Percentiles rank a stretch among this genome's conserved stretches.
Evolutionary conservation across 2,888 invertebrate genomes (phyloP).

Genomic region (Trypoxylon attenuatum): DNA sequence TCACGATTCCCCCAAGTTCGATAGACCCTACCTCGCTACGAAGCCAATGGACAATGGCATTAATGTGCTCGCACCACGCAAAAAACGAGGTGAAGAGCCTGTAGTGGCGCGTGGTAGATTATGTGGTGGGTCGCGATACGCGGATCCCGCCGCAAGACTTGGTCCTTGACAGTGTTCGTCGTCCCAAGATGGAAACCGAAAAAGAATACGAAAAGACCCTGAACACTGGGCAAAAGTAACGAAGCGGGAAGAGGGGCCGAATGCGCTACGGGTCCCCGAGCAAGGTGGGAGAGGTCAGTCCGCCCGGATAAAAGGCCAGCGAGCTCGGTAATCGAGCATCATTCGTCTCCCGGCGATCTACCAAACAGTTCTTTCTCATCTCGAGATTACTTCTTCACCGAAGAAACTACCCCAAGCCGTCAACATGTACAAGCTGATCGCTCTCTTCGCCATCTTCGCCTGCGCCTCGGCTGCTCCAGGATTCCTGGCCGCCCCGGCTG

Average conservation of each 20-base stretch:
- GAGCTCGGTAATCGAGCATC: slow-evolving; percentile 44
- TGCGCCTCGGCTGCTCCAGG: slow-evolving; percentile 74
- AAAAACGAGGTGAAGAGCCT: slow-evolving; percentile 10
- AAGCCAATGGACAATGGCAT: too few species aligned
- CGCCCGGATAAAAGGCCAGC: slow-evolving; percentile 57
- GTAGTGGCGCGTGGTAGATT: slow-evolving; percentile 3
- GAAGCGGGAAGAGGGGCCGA: slow-evolving; percentile 2
- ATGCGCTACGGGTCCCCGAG: slow-evolving; percentile 6
- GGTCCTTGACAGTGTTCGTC: slow-evolving; percentile 43
- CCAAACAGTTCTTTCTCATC: neutral
- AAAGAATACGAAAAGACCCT: slow-evolving; percentile 28
- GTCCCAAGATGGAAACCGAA: slow-evolving; percentile 1
- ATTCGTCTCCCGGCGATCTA: slow-evolving; percentile 55
- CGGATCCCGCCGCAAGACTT: slow-evolving; percentile 11
- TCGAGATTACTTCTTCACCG: too few species aligned
- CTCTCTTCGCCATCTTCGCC: slow-evolving; percentile 64
- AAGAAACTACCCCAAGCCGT: slow-evolving; percentile 4
- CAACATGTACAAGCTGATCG: slow-evolving; percentile 64
- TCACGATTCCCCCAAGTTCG: neutral
- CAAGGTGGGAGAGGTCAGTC: slow-evolving; percentile 51
- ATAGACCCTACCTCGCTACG: too few species aligned
- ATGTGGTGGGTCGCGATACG: too few species aligned
- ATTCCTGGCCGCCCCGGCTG: slow-evolving; percentile 66
- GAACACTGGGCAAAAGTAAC: slow-evolving; percentile 15
- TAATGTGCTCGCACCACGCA: neutral